A percentile compares a stretch with the other conserved stretches of the same genome.
Conservation (phyloP, 2,888 invertebrate species). For the Coleophora deauratella region DNA sequence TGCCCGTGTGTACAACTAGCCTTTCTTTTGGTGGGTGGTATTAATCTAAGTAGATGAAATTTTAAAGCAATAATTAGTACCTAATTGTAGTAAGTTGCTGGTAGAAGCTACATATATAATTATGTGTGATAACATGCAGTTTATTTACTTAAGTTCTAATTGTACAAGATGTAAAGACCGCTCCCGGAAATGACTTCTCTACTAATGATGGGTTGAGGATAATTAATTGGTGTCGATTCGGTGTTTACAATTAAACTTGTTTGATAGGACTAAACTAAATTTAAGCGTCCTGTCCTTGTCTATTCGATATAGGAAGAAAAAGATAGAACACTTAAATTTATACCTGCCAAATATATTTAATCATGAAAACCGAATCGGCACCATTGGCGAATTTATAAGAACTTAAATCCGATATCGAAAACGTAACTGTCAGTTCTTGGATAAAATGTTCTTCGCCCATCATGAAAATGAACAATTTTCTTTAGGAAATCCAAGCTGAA, state of each 20-base stretch:
- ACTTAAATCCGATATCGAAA: not conserved
- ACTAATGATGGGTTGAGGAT: not conserved
- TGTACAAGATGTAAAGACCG: not conserved
- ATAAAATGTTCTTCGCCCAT: too few relatives aligned
- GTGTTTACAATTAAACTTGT: constrained; percentile 27
- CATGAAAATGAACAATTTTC: too few relatives aligned
- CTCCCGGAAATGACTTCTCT: not conserved
- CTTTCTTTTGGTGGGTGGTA: constrained; percentile 63
- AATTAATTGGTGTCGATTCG: constrained; percentile 19
- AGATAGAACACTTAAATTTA: constrained; percentile 9
- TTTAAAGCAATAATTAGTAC: constrained; percentile 71
- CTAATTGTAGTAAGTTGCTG: constrained; percentile 63
- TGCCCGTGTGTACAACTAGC: constrained; percentile 38
- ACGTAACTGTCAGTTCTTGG: too few relatives aligned
- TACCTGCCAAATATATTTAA: not conserved
- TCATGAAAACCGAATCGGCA: too few relatives aligned
- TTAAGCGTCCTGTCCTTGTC: too few relatives aligned
- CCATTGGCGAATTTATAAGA: not conserved
- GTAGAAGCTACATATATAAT: constrained; percentile 61
- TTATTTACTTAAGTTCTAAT: constrained; percentile 30
- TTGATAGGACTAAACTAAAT: constrained; percentile 34
- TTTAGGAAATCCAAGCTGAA: too few relatives aligned
- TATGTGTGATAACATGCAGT: constrained; percentile 63
- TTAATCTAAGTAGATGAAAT: constrained; percentile 50
- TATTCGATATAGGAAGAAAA: too few relatives aligned